A percentile compares a stretch with the other conserved stretches of the same genome.
Evolutionary conservation across 2,888 invertebrate genomes (phyloP).

Genomic region (Zygothrica quintamaculata): DNA sequence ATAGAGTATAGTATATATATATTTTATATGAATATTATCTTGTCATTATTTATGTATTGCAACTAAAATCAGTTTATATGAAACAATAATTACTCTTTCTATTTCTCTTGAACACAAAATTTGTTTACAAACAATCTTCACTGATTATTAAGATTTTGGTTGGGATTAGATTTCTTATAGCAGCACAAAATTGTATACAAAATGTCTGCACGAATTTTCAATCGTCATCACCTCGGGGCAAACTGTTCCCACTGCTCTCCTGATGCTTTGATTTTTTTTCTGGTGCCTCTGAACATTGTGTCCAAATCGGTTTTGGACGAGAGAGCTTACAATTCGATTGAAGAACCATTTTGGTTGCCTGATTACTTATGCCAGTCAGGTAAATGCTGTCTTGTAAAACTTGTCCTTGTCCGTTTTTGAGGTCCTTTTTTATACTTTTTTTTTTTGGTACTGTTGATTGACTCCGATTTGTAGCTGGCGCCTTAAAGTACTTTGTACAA

Average conservation of each 20-base stretch:
- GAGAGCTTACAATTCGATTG: constrained; percentile 77
- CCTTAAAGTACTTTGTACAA: constrained; percentile 59
- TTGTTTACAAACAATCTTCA: too few relatives aligned
- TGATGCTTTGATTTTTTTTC: constrained; percentile 4
- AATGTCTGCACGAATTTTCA: neutral
- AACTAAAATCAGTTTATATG: too few relatives aligned
- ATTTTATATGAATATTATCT: too few relatives aligned
- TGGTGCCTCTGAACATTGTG: constrained; percentile 39
- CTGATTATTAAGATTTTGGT: too few relatives aligned
- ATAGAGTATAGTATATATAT: too few relatives aligned
- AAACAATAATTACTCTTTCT: too few relatives aligned
- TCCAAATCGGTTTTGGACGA: constrained; percentile 74
- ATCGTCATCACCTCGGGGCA: too few relatives aligned
- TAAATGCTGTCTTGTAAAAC: constrained; percentile 75
- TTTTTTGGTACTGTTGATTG: constrained; percentile 43
- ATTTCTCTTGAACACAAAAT: too few relatives aligned
- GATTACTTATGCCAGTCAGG: constrained; percentile 78
- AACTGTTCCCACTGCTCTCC: neutral
- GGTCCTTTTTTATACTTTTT: constrained; percentile 4
- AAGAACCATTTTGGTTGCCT: constrained; percentile 41
- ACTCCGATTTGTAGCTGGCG: constrained; percentile 62
- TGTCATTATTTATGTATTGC: too few relatives aligned
- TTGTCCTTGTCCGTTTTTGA: constrained; percentile 41
- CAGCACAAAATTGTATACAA: neutral
- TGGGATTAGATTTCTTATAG: too few relatives aligned